Evolutionary conservation across 2,888 invertebrate genomes (phyloP).

Genomic region (Eupithecia dodoneata): DNA sequence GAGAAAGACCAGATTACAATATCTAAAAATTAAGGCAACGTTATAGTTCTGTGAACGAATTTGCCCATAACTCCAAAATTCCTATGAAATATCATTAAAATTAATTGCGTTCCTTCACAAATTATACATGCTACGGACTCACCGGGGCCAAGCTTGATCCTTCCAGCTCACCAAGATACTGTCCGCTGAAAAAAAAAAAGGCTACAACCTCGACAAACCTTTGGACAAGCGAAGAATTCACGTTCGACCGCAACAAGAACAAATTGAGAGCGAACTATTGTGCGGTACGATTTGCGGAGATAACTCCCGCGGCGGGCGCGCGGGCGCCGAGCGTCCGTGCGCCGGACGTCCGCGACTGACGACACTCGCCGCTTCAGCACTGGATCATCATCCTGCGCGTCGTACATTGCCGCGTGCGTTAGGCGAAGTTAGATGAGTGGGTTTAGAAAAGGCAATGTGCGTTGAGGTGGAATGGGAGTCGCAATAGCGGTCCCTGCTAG

Average conservation of each 20-base stretch:
- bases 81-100: slow-evolving; percentile 3
- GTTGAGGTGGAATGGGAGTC: slow-evolving; percentile 50
- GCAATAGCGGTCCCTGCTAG: slow-evolving; percentile 61
- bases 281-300: slow-evolving; percentile 81
- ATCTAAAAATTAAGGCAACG: neutral
- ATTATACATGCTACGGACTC: slow-evolving; percentile 8
- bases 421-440: slow-evolving; percentile 23
- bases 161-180: slow-evolving; percentile 60
- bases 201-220: slow-evolving; percentile 69
- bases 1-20: neutral
- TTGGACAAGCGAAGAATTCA: slow-evolving; percentile 80
- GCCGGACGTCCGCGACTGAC: slow-evolving; percentile 64
- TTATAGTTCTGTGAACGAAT: neutral
- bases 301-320: slow-evolving; percentile 77
- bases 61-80: neutral
- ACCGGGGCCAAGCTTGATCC: slow-evolving; percentile 33
- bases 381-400: slow-evolving; percentile 33
- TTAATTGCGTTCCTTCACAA: slow-evolving; percentile 4
- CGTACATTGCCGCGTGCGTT: slow-evolving; percentile 36
- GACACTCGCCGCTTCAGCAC: slow-evolving; percentile 43
- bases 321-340: slow-evolving; percentile 60
- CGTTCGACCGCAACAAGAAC: slow-evolving; percentile 81
- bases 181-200: slow-evolving; percentile 73
- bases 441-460: slow-evolving; percentile 59
- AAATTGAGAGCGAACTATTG: slow-evolving; percentile 82